Base-by-base conservation (phyloP, 2,113 vertebrate species). In the Platichthys stellatus region DNA sequence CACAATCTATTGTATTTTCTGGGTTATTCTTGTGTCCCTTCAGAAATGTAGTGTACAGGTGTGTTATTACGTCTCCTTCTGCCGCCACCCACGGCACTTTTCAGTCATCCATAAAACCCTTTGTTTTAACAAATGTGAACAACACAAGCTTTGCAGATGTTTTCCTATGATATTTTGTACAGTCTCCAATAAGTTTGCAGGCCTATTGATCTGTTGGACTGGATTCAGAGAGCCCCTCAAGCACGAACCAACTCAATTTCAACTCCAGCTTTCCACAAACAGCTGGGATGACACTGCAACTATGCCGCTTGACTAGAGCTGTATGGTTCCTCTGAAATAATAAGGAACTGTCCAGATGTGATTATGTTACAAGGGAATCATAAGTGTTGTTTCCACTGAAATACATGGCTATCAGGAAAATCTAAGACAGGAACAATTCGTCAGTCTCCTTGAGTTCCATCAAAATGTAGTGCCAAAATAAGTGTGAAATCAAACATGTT, bases 1-100 rank as follows among this genome's bases (percentile, higher is more conserved):
- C 28, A 57, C 17, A 59, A 23, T 58, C 23, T 53, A 40, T 24
- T 76, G 14, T 49, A 68, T 68, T 68, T 60, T 75, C 47, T 57
- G 12, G 28, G n/a, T 60, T n/a, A 23, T 70, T 66, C 17, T 61
- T 59, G 24, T 40, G 49, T 24, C 24, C n/a, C 10, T 57, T 57
- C 20, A 17, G 45, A 40, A 40, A 53, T 54, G 20, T 54, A 20
- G 11, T 9, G 51, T 54, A n/a, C 20, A 54, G 20, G 18, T n/a
- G 51, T 54, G 17, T 15, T 49, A 49, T 49, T 49, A n/a, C 20
- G 8, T 21, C 51, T 54, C n/a, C 8, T 3, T 21, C 13, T 54
- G 5, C 4, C 15, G 17, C 45, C 45, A 49, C 2, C 14, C 43
- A 18, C 49, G 20, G 17, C 51, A 9, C 18, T 3, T 54, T 9